Evolutionary conservation across 2,113 vertebrate species (phyloP), one percentile per base, ranked within the genome.

Genomic region (Psittacara wagleri): DNA sequence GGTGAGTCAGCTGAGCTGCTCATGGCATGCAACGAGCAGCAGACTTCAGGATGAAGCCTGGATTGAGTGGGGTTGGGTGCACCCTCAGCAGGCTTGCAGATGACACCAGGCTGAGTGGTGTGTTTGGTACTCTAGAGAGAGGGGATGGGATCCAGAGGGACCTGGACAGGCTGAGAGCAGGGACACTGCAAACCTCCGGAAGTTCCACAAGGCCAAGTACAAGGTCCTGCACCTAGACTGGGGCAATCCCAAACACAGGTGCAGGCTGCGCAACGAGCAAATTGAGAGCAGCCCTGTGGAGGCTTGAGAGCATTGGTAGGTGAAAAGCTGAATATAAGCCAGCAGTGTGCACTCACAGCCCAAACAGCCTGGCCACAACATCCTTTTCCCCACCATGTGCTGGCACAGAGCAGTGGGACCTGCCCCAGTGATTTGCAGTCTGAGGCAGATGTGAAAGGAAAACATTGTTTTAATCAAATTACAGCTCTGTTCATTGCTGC

Each of bases 361-460:
- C 67, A 69, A 49, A 75, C n/a, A 89, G 13, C 37, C 20, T 51
- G 57, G 11, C 17, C 41, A 48, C 0, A 3, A 33, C 4, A 4
- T 46, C 41, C 33, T 55, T 64, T 76, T 39, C 28, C 14, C 23
- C 64, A 25, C 41, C 54, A n/a, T 27, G 28, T 46, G 66, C 35
- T 84, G 72, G 57, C 72, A 83, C 48, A 77, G 62, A 54, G 35
- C 66, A 35, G 77, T 87, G 80, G 81, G 39, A 78, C 63, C 84
- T 90, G 91, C 66, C 75, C 86, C 52, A 24, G 1, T 22, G 77
- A 72, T 90, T 11, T 83, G 41, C 44, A 44, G 3, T 81, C 61
- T 67, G 88, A 85, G 69, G 68, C 77, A 96, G 90, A 94, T 82
- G 62, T 88, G 83, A 95, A 88, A 92, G 74, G 80, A 90, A 80